phyloP scores from a whole-genome alignment of 2,888 invertebrate species.

The Drosophila kuntzei region DNA sequence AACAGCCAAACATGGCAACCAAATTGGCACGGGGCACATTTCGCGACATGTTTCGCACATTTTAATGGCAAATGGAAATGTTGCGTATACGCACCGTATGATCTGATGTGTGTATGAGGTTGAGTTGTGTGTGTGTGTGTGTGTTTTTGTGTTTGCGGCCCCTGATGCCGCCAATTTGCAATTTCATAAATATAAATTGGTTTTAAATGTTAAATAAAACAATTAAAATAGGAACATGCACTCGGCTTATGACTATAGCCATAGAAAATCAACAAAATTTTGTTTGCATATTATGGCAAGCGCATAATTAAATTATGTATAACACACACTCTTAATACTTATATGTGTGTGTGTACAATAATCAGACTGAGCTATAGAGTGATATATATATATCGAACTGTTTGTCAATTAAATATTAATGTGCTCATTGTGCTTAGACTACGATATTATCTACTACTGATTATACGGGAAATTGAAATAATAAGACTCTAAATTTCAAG shows the following conservation, averaged over 20 bases:
- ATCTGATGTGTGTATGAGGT: not conserved
- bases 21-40: conserved; percentile 56
- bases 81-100: conserved; percentile 58
- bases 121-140: conserved; percentile 2
- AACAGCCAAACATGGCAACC: conserved; percentile 47
- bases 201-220: conserved; percentile 82
- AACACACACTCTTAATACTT: conserved; percentile 5
- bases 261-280: conserved; percentile 51
- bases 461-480: not conserved
- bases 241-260: conserved; percentile 18
- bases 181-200: conserved; percentile 82
- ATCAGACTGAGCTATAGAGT: conserved; percentile 3
- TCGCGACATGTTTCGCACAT: conserved; percentile 63
- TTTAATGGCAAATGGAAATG: conserved; percentile 70
- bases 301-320: conserved; percentile 56
- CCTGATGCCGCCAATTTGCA: conserved; percentile 53
- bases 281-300: conserved; percentile 59
- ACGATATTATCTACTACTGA: not conserved
- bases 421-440: conserved; percentile 1
- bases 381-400: not conserved
- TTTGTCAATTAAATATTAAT: conserved; percentile 8
- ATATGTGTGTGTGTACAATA: not conserved
- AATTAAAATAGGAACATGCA: conserved; percentile 64
- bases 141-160: conserved; percentile 11
- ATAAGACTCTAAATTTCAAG: not conserved